Evolutionary conservation across 2,797 vertebrate genomes (phyloP), one percentile per base, ranked within the genome.

Genomic region (Catostomus latipinnis): DNA sequence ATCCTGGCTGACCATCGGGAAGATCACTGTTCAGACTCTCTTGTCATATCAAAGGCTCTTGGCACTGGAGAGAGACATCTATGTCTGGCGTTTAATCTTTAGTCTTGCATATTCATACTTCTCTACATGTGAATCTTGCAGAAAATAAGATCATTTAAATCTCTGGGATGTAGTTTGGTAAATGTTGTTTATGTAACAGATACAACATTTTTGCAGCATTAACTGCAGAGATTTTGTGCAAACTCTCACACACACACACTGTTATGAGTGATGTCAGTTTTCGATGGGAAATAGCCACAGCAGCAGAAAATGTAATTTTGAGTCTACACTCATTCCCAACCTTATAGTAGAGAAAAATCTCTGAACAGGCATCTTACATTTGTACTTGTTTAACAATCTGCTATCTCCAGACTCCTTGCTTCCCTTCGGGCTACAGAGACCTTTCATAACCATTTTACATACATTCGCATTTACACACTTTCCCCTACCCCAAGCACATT

Each of bases 301-400:
- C 54, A 62, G 61, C 48, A 14, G 13, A 56, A 53, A 71, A 70
- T 65, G 12, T n/a, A 34, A 11, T 22, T 66, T 48, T 60, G 63
- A 18, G 68, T 80, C 49, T 61, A 57, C 77, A 14, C 10, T 9
- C 46, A 14, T 14, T 71, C 50, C 57, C 69, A 78, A 50, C 56
- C 50, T n/a, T 45, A 46, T 56, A 54, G 34, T 49, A 71, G 34
- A 56, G 45, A 70, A 13, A 67, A 54, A 46, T 5, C 8, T 22
- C 48, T 52, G 68, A 78, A 63, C 57, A 18, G 49, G 8, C 58
- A 71, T 49, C 61, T 72, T 57, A 72, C 52, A 57, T 57, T 72
- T 79, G 50, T 65, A 48, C 69, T 79, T 72, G 49, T 71, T 49
- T 71, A 71, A 62, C 14, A 12, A 72, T 48, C 60, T 8, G 60